Evolutionary conservation across 2,113 vertebrate genomes (phyloP).

Genomic region (Aix galericulata): DNA sequence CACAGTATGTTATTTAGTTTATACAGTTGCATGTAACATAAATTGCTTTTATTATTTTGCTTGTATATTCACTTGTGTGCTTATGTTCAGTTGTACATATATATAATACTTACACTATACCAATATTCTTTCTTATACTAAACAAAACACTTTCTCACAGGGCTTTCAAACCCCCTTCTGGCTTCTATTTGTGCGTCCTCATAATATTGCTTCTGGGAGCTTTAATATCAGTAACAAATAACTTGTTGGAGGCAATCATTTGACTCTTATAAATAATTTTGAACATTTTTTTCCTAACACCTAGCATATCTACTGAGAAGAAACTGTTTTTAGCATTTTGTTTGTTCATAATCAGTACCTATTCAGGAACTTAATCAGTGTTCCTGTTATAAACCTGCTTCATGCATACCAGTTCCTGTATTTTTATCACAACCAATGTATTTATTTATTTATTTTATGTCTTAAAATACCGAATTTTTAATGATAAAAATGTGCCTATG

Average conservation of each 20-base stretch:
- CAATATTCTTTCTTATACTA: not conserved
- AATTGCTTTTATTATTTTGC: not conserved
- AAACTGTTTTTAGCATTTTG: not conserved
- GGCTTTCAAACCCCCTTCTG: not conserved
- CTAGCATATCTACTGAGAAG: not conserved
- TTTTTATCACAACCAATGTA: slow-evolving; percentile 3
- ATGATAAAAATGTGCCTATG: not conserved
- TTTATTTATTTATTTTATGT: not conserved
- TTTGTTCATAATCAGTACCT: slow-evolving; percentile 15
- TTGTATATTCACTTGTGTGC: not conserved
- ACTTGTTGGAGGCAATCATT: not conserved
- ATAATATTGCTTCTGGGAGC: not conserved
- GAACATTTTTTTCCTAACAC: not conserved
- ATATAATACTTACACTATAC: not conserved
- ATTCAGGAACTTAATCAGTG: slow-evolving; percentile 26
- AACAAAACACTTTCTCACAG: not conserved
- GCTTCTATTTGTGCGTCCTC: not conserved
- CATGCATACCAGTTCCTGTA: not conserved
- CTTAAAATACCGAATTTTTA: not conserved
- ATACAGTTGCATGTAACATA: not conserved
- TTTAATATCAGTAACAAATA: not conserved
- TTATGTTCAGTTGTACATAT: not conserved
- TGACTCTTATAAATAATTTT: not conserved
- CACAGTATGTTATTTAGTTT: not conserved
- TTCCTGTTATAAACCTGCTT: not conserved